Evolutionary conservation across 1,140 invertebrate species (phyloP), one percentile per base, ranked within the genome.

Genomic region (Sitobion miscanthi): DNA sequence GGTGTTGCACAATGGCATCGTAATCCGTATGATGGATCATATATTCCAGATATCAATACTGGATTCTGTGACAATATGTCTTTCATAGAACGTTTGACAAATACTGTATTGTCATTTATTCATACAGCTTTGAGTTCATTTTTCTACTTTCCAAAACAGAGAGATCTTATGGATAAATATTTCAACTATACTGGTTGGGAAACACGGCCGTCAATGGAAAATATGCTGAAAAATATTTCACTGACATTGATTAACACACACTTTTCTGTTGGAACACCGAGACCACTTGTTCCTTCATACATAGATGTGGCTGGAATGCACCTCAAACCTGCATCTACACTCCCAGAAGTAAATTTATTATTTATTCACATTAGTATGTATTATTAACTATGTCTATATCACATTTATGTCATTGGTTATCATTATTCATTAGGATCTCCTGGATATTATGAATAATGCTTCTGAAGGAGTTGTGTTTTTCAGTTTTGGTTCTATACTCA

Each of bases 281-380:
- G 95, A 85, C 95, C 96, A 2, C 94, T 95, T 25, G 95, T 95
- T 11, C 96, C 96, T 2, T 96, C 95, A 62, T 94, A 96, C 3
- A 94, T 97, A 21, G 96, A 97, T 95, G 95, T 97, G 38, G 96
- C 96, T 9, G 96, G 96, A 38, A 94, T 97, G 14, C 96, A 96
- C 94, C 94, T 96, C 6, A 94, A 95, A 23, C 94, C 94, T 9
- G 85, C 94, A 17, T 94, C 95, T 62, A 88, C 94, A 42, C 93
- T 95, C 11, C 94, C 95, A 38, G 90, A 94, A 47, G 93, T 94
- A 83, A 90, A 82, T 83, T 82, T 2, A 42, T 92, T 30, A n/a
- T 62, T 69, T 69, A 69, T 69, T 77, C n/a, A 77, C n/a, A n/a
- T 77, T 23, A 42, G 2, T 0, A 2, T 2, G 14, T 90, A 35